Evolutionary conservation across 2,797 vertebrate species (phyloP).

Genomic region (Pygocentrus nattereri): DNA sequence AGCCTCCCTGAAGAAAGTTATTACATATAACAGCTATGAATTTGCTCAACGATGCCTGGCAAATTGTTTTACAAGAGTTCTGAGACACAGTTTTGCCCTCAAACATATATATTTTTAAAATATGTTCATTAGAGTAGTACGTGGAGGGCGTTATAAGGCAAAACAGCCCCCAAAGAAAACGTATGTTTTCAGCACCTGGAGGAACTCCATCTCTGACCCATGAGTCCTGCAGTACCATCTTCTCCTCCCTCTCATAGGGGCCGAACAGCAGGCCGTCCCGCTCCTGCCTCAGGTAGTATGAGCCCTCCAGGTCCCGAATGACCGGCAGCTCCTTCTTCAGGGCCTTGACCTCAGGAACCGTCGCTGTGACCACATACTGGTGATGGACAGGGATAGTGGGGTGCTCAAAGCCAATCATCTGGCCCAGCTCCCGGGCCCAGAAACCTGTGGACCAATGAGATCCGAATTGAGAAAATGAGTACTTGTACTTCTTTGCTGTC

Average conservation of each 20-base stretch:
- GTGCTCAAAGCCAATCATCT: constrained; percentile 91
- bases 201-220: constrained; percentile 93
- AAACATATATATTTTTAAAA: too few relatives aligned
- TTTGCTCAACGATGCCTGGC: too few relatives aligned
- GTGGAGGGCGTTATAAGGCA: too few relatives aligned
- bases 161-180: too few relatives aligned
- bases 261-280: constrained; percentile 95
- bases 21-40: too few relatives aligned
- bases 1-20: too few relatives aligned
- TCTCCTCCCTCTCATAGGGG: constrained; percentile 92
- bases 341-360: constrained; percentile 94
- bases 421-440: constrained; percentile 94
- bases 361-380: constrained; percentile 94
- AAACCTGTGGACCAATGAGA: constrained; percentile 81
- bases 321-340: constrained; percentile 91
- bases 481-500: too few relatives aligned
- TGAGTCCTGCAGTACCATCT: constrained; percentile 94
- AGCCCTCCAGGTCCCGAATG: constrained; percentile 93
- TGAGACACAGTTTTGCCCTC: too few relatives aligned
- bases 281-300: constrained; percentile 94
- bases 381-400: constrained; percentile 96
- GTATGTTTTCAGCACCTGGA: too few relatives aligned
- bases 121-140: too few relatives aligned
- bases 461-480: neutral
- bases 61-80: too few relatives aligned